These are phyloP conservation scores for Agonopterix alstromeriana DNA, from an alignment of 2,888 invertebrate species.

Conservation along the genomic window DNA sequence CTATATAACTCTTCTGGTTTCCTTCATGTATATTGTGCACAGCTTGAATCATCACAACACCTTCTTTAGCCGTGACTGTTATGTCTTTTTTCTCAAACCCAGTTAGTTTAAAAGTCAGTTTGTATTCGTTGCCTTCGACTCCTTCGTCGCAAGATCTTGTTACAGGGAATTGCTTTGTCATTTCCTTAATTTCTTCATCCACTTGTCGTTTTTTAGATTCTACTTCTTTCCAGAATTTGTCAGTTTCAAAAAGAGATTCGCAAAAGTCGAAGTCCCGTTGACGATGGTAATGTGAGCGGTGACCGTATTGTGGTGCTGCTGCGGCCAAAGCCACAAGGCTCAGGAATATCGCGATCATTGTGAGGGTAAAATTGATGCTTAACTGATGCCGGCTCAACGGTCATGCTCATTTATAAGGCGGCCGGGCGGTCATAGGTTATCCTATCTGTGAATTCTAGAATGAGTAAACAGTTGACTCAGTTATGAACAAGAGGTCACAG, in stretches of 20 bases:
- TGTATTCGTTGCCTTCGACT: slow-evolving; percentile 42
- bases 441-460: slow-evolving; percentile 25
- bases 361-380: slow-evolving; percentile 2
- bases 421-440: slow-evolving; percentile 39
- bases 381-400: too few species aligned
- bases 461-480: neutral
- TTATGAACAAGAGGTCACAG: neutral
- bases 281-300: neutral
- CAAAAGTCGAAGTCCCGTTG: too few species aligned
- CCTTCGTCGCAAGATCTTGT: slow-evolving; percentile 19
- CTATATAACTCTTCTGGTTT: slow-evolving; percentile 33
- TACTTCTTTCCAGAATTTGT: slow-evolving; percentile 43
- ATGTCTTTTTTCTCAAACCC: slow-evolving; percentile 54
- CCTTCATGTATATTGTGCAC: slow-evolving; percentile 22
- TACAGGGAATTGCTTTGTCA: slow-evolving; percentile 36
- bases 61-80: slow-evolving; percentile 49
- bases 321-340: slow-evolving; percentile 33
- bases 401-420: neutral
- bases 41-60: slow-evolving; percentile 55
- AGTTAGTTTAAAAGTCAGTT: slow-evolving; percentile 34
- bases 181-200: slow-evolving; percentile 35
- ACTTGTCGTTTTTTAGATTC: slow-evolving; percentile 35
- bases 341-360: slow-evolving; percentile 35
- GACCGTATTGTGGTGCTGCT: slow-evolving; percentile 38
- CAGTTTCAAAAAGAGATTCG: slow-evolving; percentile 53